Percentiles rank a stretch among this genome's conserved stretches.
phyloP scores from a whole-genome alignment of 2,113 vertebrate genomes.

The Raja brachyura region DNA sequence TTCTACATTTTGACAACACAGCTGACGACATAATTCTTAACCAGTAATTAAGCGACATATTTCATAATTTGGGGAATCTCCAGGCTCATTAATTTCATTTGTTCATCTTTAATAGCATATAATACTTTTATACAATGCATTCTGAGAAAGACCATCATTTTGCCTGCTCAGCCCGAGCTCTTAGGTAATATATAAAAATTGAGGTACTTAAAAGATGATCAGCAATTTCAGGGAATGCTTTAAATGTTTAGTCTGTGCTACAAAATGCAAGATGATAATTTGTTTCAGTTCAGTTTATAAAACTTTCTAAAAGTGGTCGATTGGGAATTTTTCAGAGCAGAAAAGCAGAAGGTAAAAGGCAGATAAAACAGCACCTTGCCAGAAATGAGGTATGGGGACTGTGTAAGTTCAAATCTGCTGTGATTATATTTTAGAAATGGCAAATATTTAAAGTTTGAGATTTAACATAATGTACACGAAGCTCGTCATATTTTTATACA shows the following conservation, averaged over 20 bases:
- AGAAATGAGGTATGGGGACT: not conserved
- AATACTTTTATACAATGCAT: not conserved
- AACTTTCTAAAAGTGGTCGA: not conserved
- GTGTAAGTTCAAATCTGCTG: not conserved
- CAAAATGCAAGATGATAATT: not conserved
- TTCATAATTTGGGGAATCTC: not conserved
- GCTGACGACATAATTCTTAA: not conserved
- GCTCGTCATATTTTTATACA: not conserved
- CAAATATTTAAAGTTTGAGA: not conserved
- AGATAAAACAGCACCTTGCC: not conserved
- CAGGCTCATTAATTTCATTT: not conserved
- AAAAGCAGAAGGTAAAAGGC: not conserved
- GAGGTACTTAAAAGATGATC: not conserved
- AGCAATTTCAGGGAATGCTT: not conserved
- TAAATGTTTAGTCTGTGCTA: not conserved
- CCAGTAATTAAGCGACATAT: not conserved
- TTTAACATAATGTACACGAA: not conserved
- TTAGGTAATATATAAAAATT: not conserved
- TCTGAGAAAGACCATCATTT: not conserved
- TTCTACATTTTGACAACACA: not conserved
- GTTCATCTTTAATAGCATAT: not conserved
- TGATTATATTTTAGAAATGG: not conserved
- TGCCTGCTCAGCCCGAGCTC: not conserved
- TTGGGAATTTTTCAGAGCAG: too few species aligned
- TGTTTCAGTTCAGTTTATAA: not conserved